Evolutionary conservation across 1,140 invertebrate genomes (phyloP).

Genomic region (Pseudomyrmex pallidus): DNA sequence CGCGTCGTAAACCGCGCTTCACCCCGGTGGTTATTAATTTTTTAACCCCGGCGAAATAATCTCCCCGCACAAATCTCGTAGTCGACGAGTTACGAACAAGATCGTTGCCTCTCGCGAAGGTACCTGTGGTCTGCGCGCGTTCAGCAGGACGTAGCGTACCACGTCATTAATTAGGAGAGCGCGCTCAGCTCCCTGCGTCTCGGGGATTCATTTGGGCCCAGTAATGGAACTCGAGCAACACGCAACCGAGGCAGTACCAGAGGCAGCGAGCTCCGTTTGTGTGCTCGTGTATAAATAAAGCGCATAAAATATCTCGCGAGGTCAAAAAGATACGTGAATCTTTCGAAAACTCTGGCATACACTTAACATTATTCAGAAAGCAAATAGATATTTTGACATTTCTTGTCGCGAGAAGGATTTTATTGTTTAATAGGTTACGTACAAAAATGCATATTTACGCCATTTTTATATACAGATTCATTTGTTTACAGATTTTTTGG

Average conservation of each 20-base stretch:
- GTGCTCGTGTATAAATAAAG: slow-evolving; percentile 47
- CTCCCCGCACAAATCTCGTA: slow-evolving; percentile 53
- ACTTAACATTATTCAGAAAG: background rate
- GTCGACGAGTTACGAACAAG: slow-evolving; percentile 65
- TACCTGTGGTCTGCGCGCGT: slow-evolving; percentile 38
- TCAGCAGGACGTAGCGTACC: slow-evolving; percentile 64
- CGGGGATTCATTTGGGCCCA: slow-evolving; percentile 73
- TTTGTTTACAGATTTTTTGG: too few relatives aligned
- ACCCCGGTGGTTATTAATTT: slow-evolving; percentile 50
- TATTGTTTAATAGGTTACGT: too few relatives aligned
- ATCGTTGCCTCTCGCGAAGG: slow-evolving; percentile 39
- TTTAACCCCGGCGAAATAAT: slow-evolving; percentile 39
- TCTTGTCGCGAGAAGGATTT: too few relatives aligned
- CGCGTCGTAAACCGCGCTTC: slow-evolving; percentile 46
- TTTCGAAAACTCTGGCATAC: background rate
- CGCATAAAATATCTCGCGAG: slow-evolving; percentile 21
- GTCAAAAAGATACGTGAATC: slow-evolving; percentile 2
- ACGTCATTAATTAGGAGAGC: slow-evolving; percentile 77
- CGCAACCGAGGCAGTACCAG: slow-evolving; percentile 58
- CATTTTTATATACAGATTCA: too few relatives aligned
- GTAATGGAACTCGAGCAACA: slow-evolving; percentile 77
- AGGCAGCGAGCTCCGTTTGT: slow-evolving; percentile 17
- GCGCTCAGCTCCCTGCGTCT: slow-evolving; percentile 64
- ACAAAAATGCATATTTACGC: too few relatives aligned
- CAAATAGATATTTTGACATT: background rate